phyloP scores from a whole-genome alignment of 2,888 invertebrate genomes.

The Pantelozetes paolii region DNA sequence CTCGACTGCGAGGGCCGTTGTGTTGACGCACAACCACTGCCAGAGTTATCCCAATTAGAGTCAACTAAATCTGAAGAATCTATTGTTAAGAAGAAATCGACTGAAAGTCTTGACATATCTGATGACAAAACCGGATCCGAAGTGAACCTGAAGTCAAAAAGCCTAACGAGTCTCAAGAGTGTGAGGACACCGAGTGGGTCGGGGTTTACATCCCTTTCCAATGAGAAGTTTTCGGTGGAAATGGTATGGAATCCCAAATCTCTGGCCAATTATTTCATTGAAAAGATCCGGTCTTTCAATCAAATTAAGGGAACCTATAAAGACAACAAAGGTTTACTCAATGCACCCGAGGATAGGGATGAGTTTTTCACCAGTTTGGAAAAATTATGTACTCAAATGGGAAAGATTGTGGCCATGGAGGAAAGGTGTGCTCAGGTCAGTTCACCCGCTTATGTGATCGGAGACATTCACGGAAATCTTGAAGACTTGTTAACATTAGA shows the following conservation, averaged over 20 bases:
- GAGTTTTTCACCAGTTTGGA: background rate
- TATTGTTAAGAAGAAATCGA: background rate
- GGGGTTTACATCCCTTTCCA: background rate
- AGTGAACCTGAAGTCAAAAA: no score
- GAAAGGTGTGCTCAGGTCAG: constrained; percentile 57
- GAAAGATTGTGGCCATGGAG: constrained; percentile 58
- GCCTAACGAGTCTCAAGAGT: no score
- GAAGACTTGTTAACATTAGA: constrained; percentile 66
- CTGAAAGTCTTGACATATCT: background rate
- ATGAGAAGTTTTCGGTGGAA: constrained; percentile 14
- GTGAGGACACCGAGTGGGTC: background rate
- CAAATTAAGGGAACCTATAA: constrained; percentile 21
- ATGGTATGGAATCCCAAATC: constrained; percentile 23
- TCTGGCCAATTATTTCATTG: constrained; percentile 22
- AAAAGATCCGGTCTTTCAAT: constrained; percentile 23
- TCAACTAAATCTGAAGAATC: background rate
- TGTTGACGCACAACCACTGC: background rate
- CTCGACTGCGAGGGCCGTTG: constrained; percentile 58
- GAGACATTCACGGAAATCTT: constrained; percentile 72
- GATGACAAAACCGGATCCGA: no score
- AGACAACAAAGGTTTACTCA: constrained; percentile 18
- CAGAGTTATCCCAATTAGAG: no score
- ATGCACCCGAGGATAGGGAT: background rate
- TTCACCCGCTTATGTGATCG: constrained; percentile 61
- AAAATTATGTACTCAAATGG: constrained; percentile 54